phyloP scores from a whole-genome alignment of 2,113 vertebrate species.

The Sturnira hondurensis region DNA sequence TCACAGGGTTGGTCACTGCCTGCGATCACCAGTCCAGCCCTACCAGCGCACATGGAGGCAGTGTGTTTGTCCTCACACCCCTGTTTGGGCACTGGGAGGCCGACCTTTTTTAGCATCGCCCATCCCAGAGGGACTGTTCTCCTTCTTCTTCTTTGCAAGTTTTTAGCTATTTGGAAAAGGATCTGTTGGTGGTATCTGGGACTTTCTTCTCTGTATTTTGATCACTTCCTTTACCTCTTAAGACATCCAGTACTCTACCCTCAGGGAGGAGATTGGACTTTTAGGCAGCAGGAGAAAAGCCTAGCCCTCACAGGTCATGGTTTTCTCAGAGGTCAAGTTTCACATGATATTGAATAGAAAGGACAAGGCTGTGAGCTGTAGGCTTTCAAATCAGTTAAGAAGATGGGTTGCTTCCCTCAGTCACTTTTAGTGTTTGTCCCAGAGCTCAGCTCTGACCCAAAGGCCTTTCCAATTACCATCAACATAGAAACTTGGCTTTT shows the following conservation, averaged over 20 bases:
- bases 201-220: no score
- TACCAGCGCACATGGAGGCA: not conserved
- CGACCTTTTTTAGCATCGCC: not conserved
- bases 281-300: not conserved
- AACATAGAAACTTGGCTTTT: constrained; percentile 45
- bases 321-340: not conserved
- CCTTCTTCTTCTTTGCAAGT: not conserved
- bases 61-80: fast-evolving
- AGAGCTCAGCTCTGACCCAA: not conserved
- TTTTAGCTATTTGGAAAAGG: not conserved
- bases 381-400: not conserved
- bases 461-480: constrained; percentile 49
- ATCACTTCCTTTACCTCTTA: not conserved
- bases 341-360: not conserved
- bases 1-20: not conserved
- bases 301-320: not conserved
- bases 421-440: not conserved
- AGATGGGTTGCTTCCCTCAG: not conserved
- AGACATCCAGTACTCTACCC: not conserved
- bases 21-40: not conserved
- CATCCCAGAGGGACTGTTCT: no score
- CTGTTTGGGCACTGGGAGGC: not conserved
- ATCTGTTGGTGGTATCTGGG: not conserved
- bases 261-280: not conserved
- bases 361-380: not conserved